Evolutionary conservation across 2,888 invertebrate genomes (phyloP), one percentile per base, ranked within the genome.

Genomic region (Stomorhina lunata): DNA sequence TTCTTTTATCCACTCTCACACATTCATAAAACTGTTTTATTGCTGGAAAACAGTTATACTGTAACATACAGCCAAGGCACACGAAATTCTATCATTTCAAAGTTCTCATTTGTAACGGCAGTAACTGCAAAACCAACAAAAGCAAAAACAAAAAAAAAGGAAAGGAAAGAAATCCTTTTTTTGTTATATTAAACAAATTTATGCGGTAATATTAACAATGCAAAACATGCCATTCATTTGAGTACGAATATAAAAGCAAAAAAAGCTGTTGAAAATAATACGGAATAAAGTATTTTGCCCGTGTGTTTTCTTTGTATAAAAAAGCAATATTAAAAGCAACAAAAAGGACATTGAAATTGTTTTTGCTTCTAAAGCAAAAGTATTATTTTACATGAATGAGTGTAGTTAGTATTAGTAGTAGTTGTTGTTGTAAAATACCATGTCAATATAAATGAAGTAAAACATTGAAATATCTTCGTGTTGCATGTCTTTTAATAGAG

Each of bases 281-380:
- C 15, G 34, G 17, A 32, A 32, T n/a, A 40, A 53, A 55, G 20
- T 6, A n/a, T 27, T n/a, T 55, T 32, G 29, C 20, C 29, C 29
- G 22, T 34, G 32, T 57, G 71, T 57, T 29, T 34, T 57, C 10
- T 34, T 12, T 20, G 15, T 2, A 12, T n/a, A 25, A 3, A 43
- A 10, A 10, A 37, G n/a, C 27, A 50, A n/a, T 63, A 57, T 34
- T 48, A 57, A 48, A 73, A 53, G 32, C 40, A 50, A 15, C 57
- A 37, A 76, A 76, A 66, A 66, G 65, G 76, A 76, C 76, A 76
- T 76, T 76, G 66, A 76, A 76, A 66, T 48, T 63, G 22, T 57
- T 53, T 29, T 43, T 61, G n/a, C n/a, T n/a, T n/a, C n/a, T n/a
- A n/a, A n/a, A n/a, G n/a, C n/a, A n/a, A n/a, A n/a, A n/a, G n/a